phyloP scores from a whole-genome alignment of 2,888 invertebrate genomes.

The Morpho helenor region DNA sequence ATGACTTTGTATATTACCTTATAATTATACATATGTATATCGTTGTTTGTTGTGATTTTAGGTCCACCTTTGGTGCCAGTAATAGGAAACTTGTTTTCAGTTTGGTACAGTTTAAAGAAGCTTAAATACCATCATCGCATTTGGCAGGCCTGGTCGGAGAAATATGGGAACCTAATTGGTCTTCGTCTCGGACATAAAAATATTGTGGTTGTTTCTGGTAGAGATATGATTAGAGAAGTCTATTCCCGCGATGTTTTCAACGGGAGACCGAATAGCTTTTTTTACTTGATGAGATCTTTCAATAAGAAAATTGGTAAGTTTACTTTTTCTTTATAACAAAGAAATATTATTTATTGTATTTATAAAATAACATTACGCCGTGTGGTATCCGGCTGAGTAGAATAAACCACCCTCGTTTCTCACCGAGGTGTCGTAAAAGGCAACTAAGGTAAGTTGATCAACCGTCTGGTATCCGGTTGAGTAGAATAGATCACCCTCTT shows the following conservation, averaged over 20 bases:
- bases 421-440: too few relatives aligned
- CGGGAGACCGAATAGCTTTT: constrained; percentile 85
- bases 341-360: too few relatives aligned
- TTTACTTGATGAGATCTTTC: constrained; percentile 83
- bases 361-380: too few relatives aligned
- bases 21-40: background rate
- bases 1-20: background rate
- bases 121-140: constrained; percentile 75
- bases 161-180: constrained; percentile 83
- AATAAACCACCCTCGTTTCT: too few relatives aligned
- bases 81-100: constrained; percentile 57
- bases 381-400: too few relatives aligned
- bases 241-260: constrained; percentile 82
- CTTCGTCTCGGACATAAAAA: constrained; percentile 81
- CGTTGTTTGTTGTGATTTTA: constrained; percentile 35
- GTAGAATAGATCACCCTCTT: too few relatives aligned
- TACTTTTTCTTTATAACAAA: background rate
- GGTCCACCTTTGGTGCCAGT: constrained; percentile 56
- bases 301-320: constrained; percentile 83
- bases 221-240: constrained; percentile 81
- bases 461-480: too few relatives aligned
- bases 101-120: constrained; percentile 46
- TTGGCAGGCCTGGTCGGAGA: constrained; percentile 77
- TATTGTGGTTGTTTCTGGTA: constrained; percentile 81
- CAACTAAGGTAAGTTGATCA: too few relatives aligned